Evolutionary conservation across 2,113 vertebrate species (phyloP).

Genomic region (Odocoileus virginianus): DNA sequence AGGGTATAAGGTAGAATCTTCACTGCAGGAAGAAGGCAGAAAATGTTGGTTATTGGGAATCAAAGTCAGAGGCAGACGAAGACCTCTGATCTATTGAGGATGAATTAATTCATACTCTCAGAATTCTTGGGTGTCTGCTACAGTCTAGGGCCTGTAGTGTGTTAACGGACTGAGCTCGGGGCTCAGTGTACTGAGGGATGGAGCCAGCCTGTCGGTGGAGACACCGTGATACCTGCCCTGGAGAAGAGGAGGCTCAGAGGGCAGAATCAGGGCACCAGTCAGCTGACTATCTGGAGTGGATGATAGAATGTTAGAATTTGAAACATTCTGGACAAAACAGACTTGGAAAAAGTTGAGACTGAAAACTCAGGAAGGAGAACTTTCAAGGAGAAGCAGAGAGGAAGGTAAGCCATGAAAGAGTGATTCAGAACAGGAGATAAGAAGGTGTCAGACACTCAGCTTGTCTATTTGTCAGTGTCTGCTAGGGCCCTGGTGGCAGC

Average conservation of each 20-base stretch:
- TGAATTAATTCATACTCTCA: background rate
- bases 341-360: background rate
- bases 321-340: background rate
- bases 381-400: background rate
- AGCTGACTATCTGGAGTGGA: background rate
- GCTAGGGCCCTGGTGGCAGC: background rate
- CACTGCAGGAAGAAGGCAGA: background rate
- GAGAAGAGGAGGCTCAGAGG: background rate
- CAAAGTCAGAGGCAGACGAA: background rate
- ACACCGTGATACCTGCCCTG: background rate
- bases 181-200: background rate
- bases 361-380: background rate
- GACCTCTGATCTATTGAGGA: background rate
- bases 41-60: background rate
- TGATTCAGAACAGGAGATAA: background rate
- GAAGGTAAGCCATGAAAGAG: background rate
- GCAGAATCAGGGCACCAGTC: background rate
- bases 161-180: background rate
- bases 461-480: background rate
- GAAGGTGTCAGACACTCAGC: background rate
- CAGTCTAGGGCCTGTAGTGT: background rate
- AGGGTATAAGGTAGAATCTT: background rate
- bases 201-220: accelerated
- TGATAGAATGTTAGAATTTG: background rate
- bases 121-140: background rate